These are phyloP conservation scores for Pachyseris speciosa DNA, from an alignment of 64 coral and sea anemone genomes.

Conservation along the genomic window DNA sequence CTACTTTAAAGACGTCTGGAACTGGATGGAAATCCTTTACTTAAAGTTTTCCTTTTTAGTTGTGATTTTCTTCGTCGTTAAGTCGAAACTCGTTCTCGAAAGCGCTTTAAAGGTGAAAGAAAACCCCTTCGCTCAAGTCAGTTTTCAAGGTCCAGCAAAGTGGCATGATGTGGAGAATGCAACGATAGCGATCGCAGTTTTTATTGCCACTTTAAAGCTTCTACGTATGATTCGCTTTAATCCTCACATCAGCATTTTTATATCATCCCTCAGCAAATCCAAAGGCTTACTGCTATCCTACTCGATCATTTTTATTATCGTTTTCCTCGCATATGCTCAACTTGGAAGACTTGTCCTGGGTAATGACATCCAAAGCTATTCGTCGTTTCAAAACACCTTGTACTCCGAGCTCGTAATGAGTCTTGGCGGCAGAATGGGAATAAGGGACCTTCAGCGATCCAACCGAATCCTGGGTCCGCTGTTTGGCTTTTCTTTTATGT, in stretches of 20 bases:
- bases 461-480: slow-evolving; percentile 62
- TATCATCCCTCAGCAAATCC: slow-evolving; percentile 45
- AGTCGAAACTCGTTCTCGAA: slow-evolving; percentile 49
- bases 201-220: slow-evolving; percentile 66
- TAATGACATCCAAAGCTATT: slow-evolving; percentile 10
- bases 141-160: slow-evolving; percentile 51
- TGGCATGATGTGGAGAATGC: slow-evolving; percentile 65
- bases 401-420: slow-evolving; percentile 57
- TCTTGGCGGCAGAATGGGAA: slow-evolving; percentile 66
- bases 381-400: slow-evolving; percentile 6
- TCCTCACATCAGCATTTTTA: slow-evolving; percentile 68
- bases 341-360: slow-evolving; percentile 38
- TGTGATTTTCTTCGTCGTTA: slow-evolving; percentile 56
- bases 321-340: slow-evolving; percentile 55
- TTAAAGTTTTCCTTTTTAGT: slow-evolving; percentile 12
- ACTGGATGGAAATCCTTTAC: slow-evolving; percentile 79
- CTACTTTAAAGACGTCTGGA: slow-evolving; percentile 70
- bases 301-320: slow-evolving; percentile 55
- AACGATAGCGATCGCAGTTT: slow-evolving; percentile 60
- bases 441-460: slow-evolving; percentile 6
- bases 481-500: slow-evolving; percentile 60
- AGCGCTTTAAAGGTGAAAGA: slow-evolving; percentile 34
- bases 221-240: slow-evolving; percentile 84
- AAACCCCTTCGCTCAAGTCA: slow-evolving; percentile 73
- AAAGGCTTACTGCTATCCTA: slow-evolving; percentile 53